Percentiles rank a stretch among this genome's conserved stretches.
Evolutionary conservation across 2,113 vertebrate species (phyloP).

Genomic region (Bambusicola thoracicus): DNA sequence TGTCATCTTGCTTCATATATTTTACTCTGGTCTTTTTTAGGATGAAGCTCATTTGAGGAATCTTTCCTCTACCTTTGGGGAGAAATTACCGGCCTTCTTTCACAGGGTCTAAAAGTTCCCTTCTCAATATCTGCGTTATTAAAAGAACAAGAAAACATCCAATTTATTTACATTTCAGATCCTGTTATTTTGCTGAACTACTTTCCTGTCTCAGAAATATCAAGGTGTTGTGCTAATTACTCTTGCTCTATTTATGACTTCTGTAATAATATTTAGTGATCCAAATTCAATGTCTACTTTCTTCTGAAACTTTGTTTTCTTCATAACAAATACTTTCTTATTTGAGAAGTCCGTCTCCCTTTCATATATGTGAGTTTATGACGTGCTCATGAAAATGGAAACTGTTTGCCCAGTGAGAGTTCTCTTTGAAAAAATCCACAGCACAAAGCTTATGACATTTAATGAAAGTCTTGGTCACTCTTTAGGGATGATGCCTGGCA

Average conservation of each 20-base stretch:
- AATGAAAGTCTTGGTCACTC: conserved; percentile 24
- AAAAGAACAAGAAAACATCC: conserved; percentile 27
- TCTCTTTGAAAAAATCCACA: background rate
- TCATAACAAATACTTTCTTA: background rate
- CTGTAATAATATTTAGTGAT: conserved; percentile 14
- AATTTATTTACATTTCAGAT: conserved; percentile 54
- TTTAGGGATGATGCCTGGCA: background rate
- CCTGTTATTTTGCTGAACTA: conserved; percentile 44
- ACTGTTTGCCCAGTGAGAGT: background rate
- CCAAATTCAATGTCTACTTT: conserved; percentile 31
- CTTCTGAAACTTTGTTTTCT: conserved; percentile 6
- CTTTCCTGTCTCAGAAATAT: conserved; percentile 43
- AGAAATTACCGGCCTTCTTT: conserved; percentile 58
- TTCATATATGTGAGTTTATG: background rate
- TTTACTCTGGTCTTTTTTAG: conserved; percentile 66
- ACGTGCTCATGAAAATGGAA: background rate
- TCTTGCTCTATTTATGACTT: conserved; percentile 33
- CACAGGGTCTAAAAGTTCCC: conserved; percentile 60
- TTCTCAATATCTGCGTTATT: conserved; percentile 64
- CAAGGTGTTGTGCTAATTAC: conserved; percentile 39
- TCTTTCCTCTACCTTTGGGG: conserved; percentile 60
- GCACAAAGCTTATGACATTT: background rate
- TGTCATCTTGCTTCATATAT: conserved; percentile 65
- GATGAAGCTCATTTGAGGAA: conserved; percentile 71
- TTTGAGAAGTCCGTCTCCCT: conserved; percentile 13